phyloP scores from a whole-genome alignment of 2,888 invertebrate genomes.

The Pandemis corylana region DNA sequence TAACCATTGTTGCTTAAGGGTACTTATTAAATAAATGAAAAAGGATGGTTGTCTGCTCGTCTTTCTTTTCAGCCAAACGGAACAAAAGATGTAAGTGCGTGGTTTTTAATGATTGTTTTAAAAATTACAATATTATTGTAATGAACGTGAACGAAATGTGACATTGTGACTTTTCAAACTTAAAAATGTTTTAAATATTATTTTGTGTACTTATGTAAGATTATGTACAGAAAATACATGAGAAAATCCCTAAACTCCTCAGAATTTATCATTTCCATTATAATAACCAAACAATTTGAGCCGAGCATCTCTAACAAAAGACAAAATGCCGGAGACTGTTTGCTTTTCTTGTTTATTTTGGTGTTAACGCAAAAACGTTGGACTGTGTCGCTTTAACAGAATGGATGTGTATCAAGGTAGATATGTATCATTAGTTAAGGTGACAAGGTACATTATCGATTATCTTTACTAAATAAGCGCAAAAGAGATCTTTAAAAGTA shows the following conservation, averaged over 20 bases:
- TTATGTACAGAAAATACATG: neutral
- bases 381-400: conserved; percentile 16
- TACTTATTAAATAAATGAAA: too few relatives aligned
- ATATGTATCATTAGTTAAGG: conserved; percentile 4
- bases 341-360: conserved; percentile 34
- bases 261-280: conserved; percentile 38
- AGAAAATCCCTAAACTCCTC: neutral
- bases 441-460: neutral
- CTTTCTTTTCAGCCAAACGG: too few relatives aligned
- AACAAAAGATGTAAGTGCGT: too few relatives aligned
- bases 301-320: conserved; percentile 28
- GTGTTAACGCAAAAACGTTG: conserved; percentile 24
- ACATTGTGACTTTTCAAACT: neutral
- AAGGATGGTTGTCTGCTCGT: too few relatives aligned
- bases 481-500: neutral
- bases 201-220: neutral
- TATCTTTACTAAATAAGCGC: neutral
- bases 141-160: neutral
- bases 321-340: conserved; percentile 27
- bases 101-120: neutral
- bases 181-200: neutral
- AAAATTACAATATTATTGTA: neutral
- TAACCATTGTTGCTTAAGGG: neutral
- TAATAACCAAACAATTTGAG: conserved; percentile 38
- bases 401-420: neutral